Evolutionary conservation across 2,113 vertebrate genomes (phyloP).

Genomic region (Echinops telfairi): DNA sequence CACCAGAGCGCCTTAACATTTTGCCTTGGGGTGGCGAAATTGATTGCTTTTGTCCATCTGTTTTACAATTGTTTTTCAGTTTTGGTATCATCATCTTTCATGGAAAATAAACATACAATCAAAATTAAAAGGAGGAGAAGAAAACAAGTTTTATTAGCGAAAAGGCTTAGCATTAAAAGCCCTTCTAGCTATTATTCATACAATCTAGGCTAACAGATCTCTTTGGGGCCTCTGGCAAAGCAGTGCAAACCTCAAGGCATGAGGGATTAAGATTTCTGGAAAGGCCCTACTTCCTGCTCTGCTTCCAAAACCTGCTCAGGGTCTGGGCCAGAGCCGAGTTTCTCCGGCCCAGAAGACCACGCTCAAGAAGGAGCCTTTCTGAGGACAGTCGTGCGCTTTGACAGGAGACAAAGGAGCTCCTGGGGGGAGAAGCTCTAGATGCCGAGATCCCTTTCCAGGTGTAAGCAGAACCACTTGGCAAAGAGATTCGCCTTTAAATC

Average conservation of each 20-base stretch:
- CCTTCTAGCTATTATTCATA: slow-evolving; percentile 1
- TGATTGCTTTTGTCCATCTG: neutral
- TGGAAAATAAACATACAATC: slow-evolving; percentile 20
- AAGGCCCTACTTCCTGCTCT: neutral
- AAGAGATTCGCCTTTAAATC: slow-evolving; percentile 27
- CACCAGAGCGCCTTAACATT: neutral
- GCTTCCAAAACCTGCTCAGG: slow-evolving; percentile 21
- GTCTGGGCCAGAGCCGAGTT: slow-evolving; percentile 54
- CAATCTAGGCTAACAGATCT: neutral
- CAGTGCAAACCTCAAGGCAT: neutral
- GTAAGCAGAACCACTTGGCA: slow-evolving; percentile 15
- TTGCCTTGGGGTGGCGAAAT: neutral
- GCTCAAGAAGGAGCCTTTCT: slow-evolving; percentile 47
- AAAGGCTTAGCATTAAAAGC: neutral
- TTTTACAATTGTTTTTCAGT: slow-evolving; percentile 18
- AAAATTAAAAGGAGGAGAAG: slow-evolving; percentile 32
- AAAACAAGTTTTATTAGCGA: neutral
- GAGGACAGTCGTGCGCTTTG: neutral
- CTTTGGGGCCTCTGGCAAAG: slow-evolving; percentile 33
- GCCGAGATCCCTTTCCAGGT: slow-evolving; percentile 14
- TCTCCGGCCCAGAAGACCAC: neutral
- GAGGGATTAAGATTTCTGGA: slow-evolving; percentile 8
- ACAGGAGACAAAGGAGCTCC: slow-evolving; percentile 18
- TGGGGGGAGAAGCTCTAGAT: neutral
- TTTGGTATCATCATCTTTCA: neutral